Evolutionary conservation across 2,888 invertebrate species (phyloP).

Genomic region (Tetanocera ferruginea): DNA sequence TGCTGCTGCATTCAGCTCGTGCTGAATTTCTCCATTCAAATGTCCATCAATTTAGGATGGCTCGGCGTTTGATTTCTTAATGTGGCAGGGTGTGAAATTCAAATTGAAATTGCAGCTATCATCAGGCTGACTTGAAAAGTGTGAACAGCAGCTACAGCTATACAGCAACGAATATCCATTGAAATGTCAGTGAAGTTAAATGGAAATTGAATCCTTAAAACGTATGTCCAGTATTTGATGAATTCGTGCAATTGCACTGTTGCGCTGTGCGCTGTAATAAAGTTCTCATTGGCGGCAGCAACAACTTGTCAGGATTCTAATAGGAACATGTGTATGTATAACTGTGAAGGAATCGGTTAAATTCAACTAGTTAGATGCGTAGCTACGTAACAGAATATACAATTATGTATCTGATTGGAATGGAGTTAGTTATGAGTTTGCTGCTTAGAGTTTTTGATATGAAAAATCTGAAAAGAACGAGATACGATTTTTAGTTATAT

Average conservation of each 20-base stretch:
- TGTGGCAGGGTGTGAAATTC: conserved; percentile 45
- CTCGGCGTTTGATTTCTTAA: conserved; percentile 42
- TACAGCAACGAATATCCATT: conserved; percentile 16
- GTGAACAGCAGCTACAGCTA: neutral
- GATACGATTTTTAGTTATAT: too few species aligned
- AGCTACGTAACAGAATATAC: too few species aligned
- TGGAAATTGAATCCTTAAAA: neutral
- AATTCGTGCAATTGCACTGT: neutral
- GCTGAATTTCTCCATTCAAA: conserved; percentile 49
- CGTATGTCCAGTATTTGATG: neutral
- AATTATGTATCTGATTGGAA: too few species aligned
- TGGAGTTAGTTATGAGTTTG: too few species aligned
- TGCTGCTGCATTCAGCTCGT: neutral
- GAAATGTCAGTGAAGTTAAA: conserved; percentile 16
- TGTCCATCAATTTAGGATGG: conserved; percentile 50
- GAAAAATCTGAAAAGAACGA: too few species aligned
- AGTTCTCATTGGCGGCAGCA: conserved; percentile 23
- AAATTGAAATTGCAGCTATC: conserved; percentile 36
- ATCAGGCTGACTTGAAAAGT: neutral
- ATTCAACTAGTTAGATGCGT: too few species aligned
- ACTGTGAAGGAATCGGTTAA: too few species aligned
- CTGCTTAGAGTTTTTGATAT: too few species aligned
- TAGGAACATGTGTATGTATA: neutral
- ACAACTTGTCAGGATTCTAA: conserved; percentile 16
- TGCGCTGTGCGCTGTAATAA: conserved; percentile 25